Percentiles rank a stretch among this genome's conserved stretches.
Evolutionary conservation across 2,113 vertebrate species (phyloP).

Genomic region (Oncorhynchus gorbuscha): DNA sequence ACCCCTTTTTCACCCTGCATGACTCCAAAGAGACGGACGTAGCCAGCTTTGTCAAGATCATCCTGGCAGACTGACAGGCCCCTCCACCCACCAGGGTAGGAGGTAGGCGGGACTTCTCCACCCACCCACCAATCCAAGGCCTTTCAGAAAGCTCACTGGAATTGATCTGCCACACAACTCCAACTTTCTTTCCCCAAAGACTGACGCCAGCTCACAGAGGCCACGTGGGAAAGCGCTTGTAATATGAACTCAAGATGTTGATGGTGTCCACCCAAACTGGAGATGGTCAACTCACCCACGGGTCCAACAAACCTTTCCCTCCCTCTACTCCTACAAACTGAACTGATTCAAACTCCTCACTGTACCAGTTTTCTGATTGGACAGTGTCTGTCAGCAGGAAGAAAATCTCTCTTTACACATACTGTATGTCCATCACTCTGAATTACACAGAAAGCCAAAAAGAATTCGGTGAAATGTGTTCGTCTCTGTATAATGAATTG

Average conservation of each 20-base stretch:
- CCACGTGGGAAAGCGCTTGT: slow-evolving; percentile 47
- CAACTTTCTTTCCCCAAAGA: slow-evolving; percentile 59
- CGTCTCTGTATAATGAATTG: slow-evolving; percentile 49
- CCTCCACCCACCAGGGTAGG: slow-evolving; percentile 36
- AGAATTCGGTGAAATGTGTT: slow-evolving; percentile 52
- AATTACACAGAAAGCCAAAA: slow-evolving; percentile 47
- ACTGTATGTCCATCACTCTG: slow-evolving; percentile 50
- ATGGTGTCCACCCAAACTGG: slow-evolving; percentile 43
- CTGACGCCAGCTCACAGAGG: slow-evolving; percentile 55
- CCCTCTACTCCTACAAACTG: slow-evolving; percentile 50
- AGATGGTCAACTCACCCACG: slow-evolving; percentile 24
- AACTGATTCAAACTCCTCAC: slow-evolving; percentile 56
- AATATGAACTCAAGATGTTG: slow-evolving; percentile 47
- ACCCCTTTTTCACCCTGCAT: slow-evolving; percentile 91
- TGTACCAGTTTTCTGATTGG: slow-evolving; percentile 29
- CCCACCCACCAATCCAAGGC: slow-evolving; percentile 49
- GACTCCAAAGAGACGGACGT: slow-evolving; percentile 99
- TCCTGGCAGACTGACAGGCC: slow-evolving; percentile 88
- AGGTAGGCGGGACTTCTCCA: slow-evolving; percentile 33
- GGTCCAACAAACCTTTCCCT: slow-evolving; percentile 28
- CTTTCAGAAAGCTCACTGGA: slow-evolving; percentile 66
- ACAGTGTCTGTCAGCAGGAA: slow-evolving; percentile 46
- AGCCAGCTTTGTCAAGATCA: slow-evolving; percentile 95
- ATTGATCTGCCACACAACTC: slow-evolving; percentile 32
- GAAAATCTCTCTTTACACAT: slow-evolving; percentile 47